Base-by-base conservation (phyloP, 1,140 invertebrate species). In the Platorchestia sp. region DNA sequence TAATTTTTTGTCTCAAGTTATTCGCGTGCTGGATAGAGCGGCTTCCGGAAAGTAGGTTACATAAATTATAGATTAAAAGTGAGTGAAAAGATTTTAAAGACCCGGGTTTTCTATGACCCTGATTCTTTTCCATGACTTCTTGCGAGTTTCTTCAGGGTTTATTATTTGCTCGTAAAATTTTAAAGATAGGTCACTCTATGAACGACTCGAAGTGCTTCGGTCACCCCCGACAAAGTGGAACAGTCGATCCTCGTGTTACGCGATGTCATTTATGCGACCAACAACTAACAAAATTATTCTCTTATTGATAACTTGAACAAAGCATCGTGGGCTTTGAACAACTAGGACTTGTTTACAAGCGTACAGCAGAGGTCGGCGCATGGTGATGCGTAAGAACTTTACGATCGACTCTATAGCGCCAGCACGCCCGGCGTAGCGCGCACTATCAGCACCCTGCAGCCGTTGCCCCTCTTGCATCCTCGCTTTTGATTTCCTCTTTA, bases 401-500 rank as follows among this genome's bases (percentile, higher is more conserved):
- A n/a, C n/a, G n/a, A n/a, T n/a, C n/a, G n/a, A n/a, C n/a, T n/a
- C n/a, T n/a, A n/a, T n/a, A n/a, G n/a, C n/a, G n/a, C n/a, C n/a
- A 36, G 59, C 14, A 75, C 27, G 7, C 36, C 14, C 7, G 59
- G 59, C 47, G 59, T 19, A 75, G 59, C 36, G 10, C 59, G 27
- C 27, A 75, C 27, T 75, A 75, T 75, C 59, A 19, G 27, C 59
- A 10, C 59, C 36, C 59, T 75, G 59, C 59, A 75, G 59, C 59
- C 7, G 14, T 22, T 36, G 59, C 27, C 59, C 47, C 59, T 75
- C 59, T 75, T 36, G 14, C 36, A 27, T 75, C 59, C 59, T 75
- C 59, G 59, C 59, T 89, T 89, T 89, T 89, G n/a, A 89, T 42
- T 89, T 27, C 87, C 43, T 89, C 87, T 89, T 89, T 89, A 89